Evolutionary conservation across 2,888 invertebrate genomes (phyloP), one percentile per base, ranked within the genome.

Genomic region (Pollenia griseotomentosa): DNA sequence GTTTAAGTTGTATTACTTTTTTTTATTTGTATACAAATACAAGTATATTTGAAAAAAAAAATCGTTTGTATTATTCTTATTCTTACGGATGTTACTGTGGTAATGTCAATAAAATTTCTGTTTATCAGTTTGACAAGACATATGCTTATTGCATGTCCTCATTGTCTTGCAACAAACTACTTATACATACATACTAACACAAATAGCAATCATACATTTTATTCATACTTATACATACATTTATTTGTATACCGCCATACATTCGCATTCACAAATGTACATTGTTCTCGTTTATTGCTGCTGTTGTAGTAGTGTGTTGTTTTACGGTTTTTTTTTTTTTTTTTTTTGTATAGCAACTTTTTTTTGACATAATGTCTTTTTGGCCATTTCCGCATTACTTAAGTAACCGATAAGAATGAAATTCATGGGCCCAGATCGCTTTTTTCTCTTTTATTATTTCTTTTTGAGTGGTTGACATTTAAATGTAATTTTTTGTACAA

Each of bases 21-120:
- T 48, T 51, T 79, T 59, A 12, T 51, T 74, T 73, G 12, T 23
- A 61, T 55, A 61, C 68, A 70, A 46, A 70, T 68, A 19, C 44
- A n/a, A 57, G 19, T 55, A 48, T 46, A 75, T 55, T 65, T 80
- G 51, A 53, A 51, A 68, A 12, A 9, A 46, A 42, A 71, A 71
- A 51, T 80, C 63, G 78, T 73, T 73, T 82, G 63, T 68, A 70
- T 63, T 74, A 77, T 68, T 75, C 57, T 80, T 63, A 63, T 77
- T 61, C 42, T 65, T 66, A 66, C n/a, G 71, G 73, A 78, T 78
- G 81, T 79, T 87, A 81, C 84, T 87, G 87, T 87, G 87, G 87
- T 82, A 88, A 88, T 89, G 89, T 89, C 89, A 89, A 89, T 89
- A 89, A 89, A 89, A 89, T 89, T 89, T 88, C 86, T 86, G 86